Base-by-base conservation (phyloP, 2,797 vertebrate species). In the Staurois parvus region DNA sequence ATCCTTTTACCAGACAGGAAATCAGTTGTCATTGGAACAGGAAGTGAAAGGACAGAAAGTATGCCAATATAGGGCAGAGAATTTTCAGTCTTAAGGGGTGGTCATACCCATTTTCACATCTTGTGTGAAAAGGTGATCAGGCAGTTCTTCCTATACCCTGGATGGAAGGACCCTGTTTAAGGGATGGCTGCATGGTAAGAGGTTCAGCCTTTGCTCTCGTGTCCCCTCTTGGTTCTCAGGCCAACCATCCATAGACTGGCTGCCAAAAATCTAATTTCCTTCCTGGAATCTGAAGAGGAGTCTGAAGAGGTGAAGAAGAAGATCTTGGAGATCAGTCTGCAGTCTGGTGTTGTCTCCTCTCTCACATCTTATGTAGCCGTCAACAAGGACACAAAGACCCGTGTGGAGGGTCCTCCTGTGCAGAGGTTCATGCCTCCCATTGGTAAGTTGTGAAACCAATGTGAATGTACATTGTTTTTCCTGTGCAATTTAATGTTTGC, bases 351-450 rank as follows among this genome's bases (percentile, higher is more conserved):
- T 83, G 93, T 95, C 91, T 95, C 95, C 69, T 87, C 91, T 56
- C 93, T 94, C 86, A 96, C 95, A 0, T 92, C 95, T 28, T 96
- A 95, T 83, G 89, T 96, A 11, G 94, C 92, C 2, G 87, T 96
- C 80, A 91, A 93, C 87, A 95, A 93, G 85, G 89, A 89, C 9
- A 80, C 83, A 2, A 87, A 89, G 2, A 24, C 93, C 34, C 40
- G 89, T 0, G 72, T 95, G 13, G 85, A 91, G 68, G 93, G 93
- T 1, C 93, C 94, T 4, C 79, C 95, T 88, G 2, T 89, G 48
- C 86, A 66, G 13, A 92, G 93, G 79, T 68, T 91, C 1, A 28
- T 86, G 1, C 5, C 12, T 0, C 15, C 11, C 48, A 0, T 26
- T 26, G n/a, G 59, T 64, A 64, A 26, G 59, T 64, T 11, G 7